These are phyloP conservation scores for Taeniopygia guttata DNA, from an alignment of 2,797 vertebrate species.

Conservation along the genomic window DNA sequence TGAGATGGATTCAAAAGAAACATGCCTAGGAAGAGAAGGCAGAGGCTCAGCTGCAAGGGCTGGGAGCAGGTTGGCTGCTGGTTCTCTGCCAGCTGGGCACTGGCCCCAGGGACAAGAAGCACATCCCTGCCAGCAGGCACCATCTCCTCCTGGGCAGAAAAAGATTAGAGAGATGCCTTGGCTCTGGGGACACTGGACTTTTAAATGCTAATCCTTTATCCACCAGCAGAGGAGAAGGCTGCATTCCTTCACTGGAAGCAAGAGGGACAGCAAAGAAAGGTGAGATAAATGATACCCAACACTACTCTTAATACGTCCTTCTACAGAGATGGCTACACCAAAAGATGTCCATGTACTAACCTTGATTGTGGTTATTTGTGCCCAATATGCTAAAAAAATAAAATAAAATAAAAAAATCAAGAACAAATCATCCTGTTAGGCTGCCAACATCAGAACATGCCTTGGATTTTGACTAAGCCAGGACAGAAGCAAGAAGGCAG, in stretches of 20 bases:
- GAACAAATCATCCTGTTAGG: neutral
- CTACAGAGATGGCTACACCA: neutral
- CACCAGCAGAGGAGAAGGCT: neutral
- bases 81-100: neutral
- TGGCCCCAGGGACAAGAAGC: neutral
- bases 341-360: neutral
- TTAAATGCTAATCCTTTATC: neutral
- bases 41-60: neutral
- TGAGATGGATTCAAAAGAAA: neutral
- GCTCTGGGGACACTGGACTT: neutral
- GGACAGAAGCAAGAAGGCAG: neutral
- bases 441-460: neutral
- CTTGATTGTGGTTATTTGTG: slow-evolving; percentile 8
- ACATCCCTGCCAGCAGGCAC: neutral
- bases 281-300: neutral
- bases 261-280: neutral
- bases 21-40: neutral
- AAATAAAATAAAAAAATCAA: neutral
- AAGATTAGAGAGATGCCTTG: neutral
- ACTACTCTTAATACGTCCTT: neutral
- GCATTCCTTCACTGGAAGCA: neutral
- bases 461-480: neutral
- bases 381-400: neutral
- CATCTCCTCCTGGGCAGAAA: neutral
- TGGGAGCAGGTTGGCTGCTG: neutral